These are phyloP conservation scores for Coelopa pilipes DNA, from an alignment of 2,888 invertebrate genomes.

Conservation along the genomic window DNA sequence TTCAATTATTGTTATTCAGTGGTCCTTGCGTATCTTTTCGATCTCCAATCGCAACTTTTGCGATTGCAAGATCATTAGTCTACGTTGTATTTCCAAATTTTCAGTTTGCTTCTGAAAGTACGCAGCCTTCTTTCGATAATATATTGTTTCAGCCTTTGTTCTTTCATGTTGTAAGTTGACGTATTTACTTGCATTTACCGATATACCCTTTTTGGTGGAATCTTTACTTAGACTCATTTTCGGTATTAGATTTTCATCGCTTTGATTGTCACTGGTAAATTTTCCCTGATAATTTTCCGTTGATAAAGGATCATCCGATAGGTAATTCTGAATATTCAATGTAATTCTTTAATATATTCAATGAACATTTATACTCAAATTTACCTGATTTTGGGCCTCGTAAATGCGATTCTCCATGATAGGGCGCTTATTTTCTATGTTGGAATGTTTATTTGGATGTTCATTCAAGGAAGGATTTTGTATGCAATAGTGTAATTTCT, in stretches of 20 bases:
- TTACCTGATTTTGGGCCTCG: too few species aligned
- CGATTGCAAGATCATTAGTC: constrained; percentile 45
- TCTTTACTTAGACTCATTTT: background rate
- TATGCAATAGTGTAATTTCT: too few species aligned
- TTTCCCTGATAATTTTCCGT: background rate
- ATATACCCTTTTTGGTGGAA: background rate
- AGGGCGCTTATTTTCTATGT: too few species aligned
- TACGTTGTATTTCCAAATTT: constrained; percentile 43
- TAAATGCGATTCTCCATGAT: too few species aligned
- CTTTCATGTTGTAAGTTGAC: constrained; percentile 33
- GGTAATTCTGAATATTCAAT: background rate
- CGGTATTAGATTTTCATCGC: constrained; percentile 23
- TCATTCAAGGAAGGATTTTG: too few species aligned
- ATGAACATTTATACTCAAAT: too few species aligned
- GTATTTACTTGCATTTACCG: background rate
- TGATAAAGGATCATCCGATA: constrained; percentile 7
- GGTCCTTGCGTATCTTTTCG: constrained; percentile 39
- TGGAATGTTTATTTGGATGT: too few species aligned
- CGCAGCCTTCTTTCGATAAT: constrained; percentile 42
- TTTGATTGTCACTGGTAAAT: background rate
- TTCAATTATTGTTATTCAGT: too few species aligned
- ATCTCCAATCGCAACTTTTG: constrained; percentile 47
- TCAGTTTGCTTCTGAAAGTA: constrained; percentile 44
- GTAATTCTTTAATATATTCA: too few species aligned
- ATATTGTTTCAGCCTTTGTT: constrained; percentile 42